Evolutionary conservation across 2,888 invertebrate genomes (phyloP).

Genomic region (Rhimphoctona megacephalus): DNA sequence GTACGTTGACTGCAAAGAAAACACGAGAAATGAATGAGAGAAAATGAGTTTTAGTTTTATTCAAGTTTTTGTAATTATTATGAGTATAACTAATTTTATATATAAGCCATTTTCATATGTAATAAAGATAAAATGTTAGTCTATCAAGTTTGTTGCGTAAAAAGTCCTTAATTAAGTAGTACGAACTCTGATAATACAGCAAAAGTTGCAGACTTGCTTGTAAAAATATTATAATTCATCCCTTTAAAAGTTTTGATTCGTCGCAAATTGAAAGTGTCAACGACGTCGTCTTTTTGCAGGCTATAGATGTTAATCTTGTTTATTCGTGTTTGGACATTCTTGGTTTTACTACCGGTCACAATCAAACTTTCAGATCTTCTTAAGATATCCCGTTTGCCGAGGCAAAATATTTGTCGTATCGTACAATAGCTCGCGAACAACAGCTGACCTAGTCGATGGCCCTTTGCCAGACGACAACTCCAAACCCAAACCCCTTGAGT

Average conservation of each 20-base stretch:
- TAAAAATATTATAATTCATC: neutral
- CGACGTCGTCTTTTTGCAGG: neutral
- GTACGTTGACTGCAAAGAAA: neutral
- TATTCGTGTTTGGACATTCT: neutral
- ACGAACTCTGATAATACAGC: neutral
- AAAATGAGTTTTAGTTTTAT: neutral
- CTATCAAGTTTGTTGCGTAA: neutral
- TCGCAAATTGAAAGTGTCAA: neutral
- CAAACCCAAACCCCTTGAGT: constrained; percentile 23
- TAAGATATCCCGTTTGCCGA: constrained; percentile 5
- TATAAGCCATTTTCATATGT: neutral
- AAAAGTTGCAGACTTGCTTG: neutral
- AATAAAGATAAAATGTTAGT: neutral
- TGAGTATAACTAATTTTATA: neutral
- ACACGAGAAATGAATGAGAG: neutral
- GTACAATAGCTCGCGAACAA: constrained; percentile 40
- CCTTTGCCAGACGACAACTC: constrained; percentile 63
- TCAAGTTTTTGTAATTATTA: neutral
- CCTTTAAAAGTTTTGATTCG: constrained; percentile 2
- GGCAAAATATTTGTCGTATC: constrained; percentile 62
- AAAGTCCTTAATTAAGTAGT: neutral
- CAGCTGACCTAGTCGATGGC: constrained; percentile 62
- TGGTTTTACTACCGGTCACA: constrained; percentile 4
- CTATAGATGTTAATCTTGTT: constrained; percentile 22
- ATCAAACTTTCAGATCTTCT: constrained; percentile 36